Base-by-base conservation (phyloP, 2,888 invertebrate genomes). In the Chalcis sispes region DNA sequence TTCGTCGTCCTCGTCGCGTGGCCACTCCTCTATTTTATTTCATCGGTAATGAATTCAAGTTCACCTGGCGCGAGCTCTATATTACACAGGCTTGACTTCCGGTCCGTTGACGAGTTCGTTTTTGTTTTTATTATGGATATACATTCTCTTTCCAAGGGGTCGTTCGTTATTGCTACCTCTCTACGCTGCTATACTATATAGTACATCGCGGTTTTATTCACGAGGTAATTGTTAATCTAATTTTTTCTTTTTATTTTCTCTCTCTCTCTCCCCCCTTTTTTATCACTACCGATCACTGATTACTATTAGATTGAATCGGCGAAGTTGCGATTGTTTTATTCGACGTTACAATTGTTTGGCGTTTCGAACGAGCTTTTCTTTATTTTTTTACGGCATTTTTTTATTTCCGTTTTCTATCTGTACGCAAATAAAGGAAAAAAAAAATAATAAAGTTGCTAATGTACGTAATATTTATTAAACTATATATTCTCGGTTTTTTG, bases 31-130 rank as follows among this genome's bases (percentile, higher is more conserved):
- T 73, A 61, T 54, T 61, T 36, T n/a, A n/a, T n/a, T n/a, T n/a
- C n/a, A n/a, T 48, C 62, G 72, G 20, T 46, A n/a, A 69, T 75
- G 61, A 69, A 69, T 69, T 75, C 56, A 69, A 75, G 62, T 75
- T 75, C 74, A 56, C 62, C 52, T 46, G 25, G 15, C 25, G n/a
- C 23, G 36, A 46, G 46, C 4, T 29, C 50, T 1, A 20, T 5
- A 32, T 29, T n/a, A 32, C n/a, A 18, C 13, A 13, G 25, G 36
- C 8, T 10, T 27, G n/a, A 62, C 67, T 67, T 67, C 67, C 67
- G 61, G 52, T 27, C 27, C 4, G 23, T 61, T 59, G 52, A 67
- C 66, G 36, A 65, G 72, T 58, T 18, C 54, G 56, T 65, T 65
- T 42, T 62, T 54, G 46, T 64, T n/a, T n/a, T n/a, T 29, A 54